Conservation (phyloP, 2,888 invertebrate species). For the Ellobium chinense region DNA sequence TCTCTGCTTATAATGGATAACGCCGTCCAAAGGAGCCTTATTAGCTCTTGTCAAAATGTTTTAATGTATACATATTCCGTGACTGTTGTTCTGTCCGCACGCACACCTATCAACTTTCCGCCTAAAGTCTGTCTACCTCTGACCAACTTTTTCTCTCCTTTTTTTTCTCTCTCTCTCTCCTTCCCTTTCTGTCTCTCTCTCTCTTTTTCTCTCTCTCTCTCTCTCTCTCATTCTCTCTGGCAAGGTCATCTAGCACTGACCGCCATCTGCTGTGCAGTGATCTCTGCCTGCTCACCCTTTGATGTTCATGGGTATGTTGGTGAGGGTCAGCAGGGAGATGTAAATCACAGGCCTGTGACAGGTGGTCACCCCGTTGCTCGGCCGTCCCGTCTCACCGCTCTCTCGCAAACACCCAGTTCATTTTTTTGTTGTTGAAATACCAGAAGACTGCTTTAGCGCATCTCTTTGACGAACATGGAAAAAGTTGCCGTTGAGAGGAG, state of each 20-base stretch:
- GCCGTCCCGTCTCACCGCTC: background rate
- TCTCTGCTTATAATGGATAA: no score
- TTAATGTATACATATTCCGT: no score
- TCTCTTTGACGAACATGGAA: no score
- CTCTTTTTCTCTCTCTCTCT: background rate
- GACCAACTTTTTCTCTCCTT: background rate
- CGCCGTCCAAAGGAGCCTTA: no score
- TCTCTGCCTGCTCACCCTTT: background rate
- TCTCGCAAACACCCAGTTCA: no score
- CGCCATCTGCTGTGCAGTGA: background rate
- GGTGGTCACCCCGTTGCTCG: background rate
- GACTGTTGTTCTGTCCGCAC: no score
- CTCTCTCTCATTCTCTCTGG: background rate
- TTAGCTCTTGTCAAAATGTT: no score
- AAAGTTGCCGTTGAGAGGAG: no score
- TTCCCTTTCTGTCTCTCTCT: background rate
- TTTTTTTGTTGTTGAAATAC: no score
- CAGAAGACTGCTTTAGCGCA: no score
- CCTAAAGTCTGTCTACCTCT: no score
- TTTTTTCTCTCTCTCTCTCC: background rate
- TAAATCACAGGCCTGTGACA: background rate
- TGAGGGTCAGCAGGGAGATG: background rate
- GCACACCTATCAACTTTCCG: no score
- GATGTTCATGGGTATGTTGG: background rate
- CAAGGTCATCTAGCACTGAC: background rate